phyloP scores from a whole-genome alignment of 2,888 invertebrate genomes.

The Lasioglossum leucozonium region DNA sequence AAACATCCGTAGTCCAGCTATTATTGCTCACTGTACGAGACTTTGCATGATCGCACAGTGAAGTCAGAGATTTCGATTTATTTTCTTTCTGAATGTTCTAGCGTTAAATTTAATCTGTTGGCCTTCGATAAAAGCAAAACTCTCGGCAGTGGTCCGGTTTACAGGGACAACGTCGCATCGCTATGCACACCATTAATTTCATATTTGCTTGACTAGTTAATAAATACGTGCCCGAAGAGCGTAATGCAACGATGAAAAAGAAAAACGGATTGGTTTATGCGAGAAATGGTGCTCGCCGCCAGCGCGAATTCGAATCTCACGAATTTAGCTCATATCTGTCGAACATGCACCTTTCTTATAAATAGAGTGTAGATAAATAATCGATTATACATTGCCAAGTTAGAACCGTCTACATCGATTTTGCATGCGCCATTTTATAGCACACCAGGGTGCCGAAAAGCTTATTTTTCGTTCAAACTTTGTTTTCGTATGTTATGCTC shows the following conservation, averaged over 20 bases:
- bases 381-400: background rate
- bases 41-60: background rate
- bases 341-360: background rate
- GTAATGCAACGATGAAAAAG: background rate
- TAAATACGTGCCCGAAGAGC: background rate
- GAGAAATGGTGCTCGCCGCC: background rate
- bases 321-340: background rate
- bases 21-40: background rate
- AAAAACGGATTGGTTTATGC: background rate
- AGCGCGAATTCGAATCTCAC: background rate
- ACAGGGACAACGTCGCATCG: background rate
- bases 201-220: background rate
- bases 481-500: background rate
- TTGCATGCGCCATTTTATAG: background rate
- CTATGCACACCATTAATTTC: background rate
- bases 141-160: background rate
- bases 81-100: background rate
- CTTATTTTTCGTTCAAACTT: background rate
- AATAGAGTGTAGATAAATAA: slow-evolving; percentile 4
- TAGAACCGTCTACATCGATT: background rate
- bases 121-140: background rate
- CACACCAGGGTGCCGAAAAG: background rate
- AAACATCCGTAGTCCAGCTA: slow-evolving; percentile 3
- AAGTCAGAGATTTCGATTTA: slow-evolving; percentile 3
- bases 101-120: slow-evolving; percentile 12